A percentile compares a stretch with the other conserved stretches of the same genome.
phyloP scores from a whole-genome alignment of 2,888 invertebrate species.

The Drosophila rubida region DNA sequence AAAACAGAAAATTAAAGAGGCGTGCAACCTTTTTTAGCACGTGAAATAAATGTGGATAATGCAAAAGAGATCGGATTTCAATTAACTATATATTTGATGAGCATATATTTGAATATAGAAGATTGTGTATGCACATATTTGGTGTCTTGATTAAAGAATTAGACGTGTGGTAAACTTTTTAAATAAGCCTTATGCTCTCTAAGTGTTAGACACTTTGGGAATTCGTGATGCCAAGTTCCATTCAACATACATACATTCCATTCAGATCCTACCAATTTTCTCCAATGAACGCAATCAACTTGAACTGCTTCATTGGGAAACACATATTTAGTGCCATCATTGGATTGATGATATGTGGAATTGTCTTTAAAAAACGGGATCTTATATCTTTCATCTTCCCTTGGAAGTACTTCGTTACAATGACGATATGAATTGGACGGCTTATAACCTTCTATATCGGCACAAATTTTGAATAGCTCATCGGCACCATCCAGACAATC shows the following conservation, averaged over 20 bases:
- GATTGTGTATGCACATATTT: neutral
- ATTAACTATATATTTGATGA: too few relatives aligned
- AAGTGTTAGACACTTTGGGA: slow-evolving; percentile 1
- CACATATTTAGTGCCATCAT: slow-evolving; percentile 14
- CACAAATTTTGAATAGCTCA: slow-evolving; percentile 22
- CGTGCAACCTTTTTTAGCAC: too few relatives aligned
- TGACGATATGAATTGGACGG: neutral
- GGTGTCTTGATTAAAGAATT: too few relatives aligned
- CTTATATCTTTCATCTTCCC: neutral
- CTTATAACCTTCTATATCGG: neutral
- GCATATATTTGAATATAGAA: neutral
- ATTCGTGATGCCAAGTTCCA: slow-evolving; percentile 6
- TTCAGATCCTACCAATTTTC: fast-evolving
- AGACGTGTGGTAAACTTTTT: too few relatives aligned
- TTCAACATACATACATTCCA: slow-evolving; percentile 32
- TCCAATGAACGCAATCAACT: neutral
- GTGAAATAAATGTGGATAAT: too few relatives aligned
- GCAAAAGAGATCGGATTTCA: too few relatives aligned
- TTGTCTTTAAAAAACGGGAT: neutral
- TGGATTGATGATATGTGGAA: neutral
- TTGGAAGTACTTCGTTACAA: neutral
- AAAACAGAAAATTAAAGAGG: too few relatives aligned
- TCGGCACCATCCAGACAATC: slow-evolving; percentile 40
- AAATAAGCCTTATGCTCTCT: too few relatives aligned
- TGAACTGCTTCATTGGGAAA: slow-evolving; percentile 21